phyloP scores from a whole-genome alignment of 2,888 invertebrate species.

The Drosophila ochracea region DNA sequence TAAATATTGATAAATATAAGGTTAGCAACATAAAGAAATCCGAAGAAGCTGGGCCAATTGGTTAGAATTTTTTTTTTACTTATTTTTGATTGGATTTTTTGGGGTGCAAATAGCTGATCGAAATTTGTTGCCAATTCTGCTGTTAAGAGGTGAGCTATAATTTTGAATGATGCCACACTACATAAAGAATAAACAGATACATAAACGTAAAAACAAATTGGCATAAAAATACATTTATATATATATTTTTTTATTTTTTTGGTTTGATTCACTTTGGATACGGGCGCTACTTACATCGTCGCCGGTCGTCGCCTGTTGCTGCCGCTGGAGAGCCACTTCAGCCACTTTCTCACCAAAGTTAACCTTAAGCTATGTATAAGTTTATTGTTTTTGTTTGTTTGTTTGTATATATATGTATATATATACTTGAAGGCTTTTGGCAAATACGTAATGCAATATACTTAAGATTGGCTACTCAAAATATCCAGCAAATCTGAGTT shows the following conservation, averaged over 20 bases:
- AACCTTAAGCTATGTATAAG: slow-evolving; percentile 73
- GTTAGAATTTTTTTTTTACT: slow-evolving; percentile 23
- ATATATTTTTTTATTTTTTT: not conserved
- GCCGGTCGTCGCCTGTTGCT: slow-evolving; percentile 70
- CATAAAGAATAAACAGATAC: slow-evolving; percentile 43
- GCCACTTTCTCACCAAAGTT: slow-evolving; percentile 75
- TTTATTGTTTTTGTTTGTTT: slow-evolving; percentile 41
- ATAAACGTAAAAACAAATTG: slow-evolving; percentile 35
- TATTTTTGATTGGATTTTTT: slow-evolving; percentile 20
- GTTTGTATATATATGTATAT: slow-evolving; percentile 17
- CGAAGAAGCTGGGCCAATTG: slow-evolving; percentile 62
- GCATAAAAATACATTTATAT: slow-evolving; percentile 10
- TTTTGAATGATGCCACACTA: slow-evolving; percentile 40
- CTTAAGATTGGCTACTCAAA: not conserved
- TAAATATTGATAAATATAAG: slow-evolving; percentile 10
- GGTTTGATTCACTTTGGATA: slow-evolving; percentile 49
- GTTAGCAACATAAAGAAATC: slow-evolving; percentile 62
- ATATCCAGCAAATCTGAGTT: slow-evolving; percentile 1
- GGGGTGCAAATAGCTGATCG: slow-evolving; percentile 41
- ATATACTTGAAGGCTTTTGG: slow-evolving; percentile 51
- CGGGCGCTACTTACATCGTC: slow-evolving; percentile 74
- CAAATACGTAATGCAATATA: slow-evolving; percentile 1
- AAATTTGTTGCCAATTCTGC: slow-evolving; percentile 45
- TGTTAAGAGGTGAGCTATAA: slow-evolving; percentile 48
- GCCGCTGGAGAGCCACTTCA: slow-evolving; percentile 69